Percentiles rank a stretch among this genome's conserved stretches.
Evolutionary conservation across 2,113 vertebrate species (phyloP).

Genomic region (Raja brachyura): DNA sequence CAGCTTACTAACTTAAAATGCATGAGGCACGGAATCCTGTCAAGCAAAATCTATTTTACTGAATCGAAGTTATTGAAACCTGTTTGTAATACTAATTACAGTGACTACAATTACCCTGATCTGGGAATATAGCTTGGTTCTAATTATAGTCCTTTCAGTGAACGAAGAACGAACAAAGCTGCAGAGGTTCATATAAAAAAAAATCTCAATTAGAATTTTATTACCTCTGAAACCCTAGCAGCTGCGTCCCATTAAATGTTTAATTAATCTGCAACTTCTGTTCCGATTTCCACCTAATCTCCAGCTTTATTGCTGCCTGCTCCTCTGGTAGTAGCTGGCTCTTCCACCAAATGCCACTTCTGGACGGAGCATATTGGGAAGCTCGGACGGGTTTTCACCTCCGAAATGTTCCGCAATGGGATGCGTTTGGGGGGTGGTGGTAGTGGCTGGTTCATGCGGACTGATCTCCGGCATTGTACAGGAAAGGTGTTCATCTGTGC

Average conservation of each 20-base stretch:
- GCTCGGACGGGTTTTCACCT: background rate
- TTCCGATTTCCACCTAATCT: background rate
- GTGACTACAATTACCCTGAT: conserved; percentile 15
- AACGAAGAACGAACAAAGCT: background rate
- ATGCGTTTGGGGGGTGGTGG: too few species aligned
- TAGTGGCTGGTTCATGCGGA: background rate
- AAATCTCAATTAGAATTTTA: conserved; percentile 33
- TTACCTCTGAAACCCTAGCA: conserved; percentile 11
- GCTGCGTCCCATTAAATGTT: background rate
- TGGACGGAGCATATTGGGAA: background rate
- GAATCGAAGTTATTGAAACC: background rate
- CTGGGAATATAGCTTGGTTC: background rate
- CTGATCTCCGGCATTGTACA: too few species aligned
- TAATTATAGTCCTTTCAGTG: background rate
- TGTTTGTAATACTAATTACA: background rate
- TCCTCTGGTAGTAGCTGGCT: background rate
- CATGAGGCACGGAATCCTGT: background rate
- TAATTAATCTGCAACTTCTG: conserved; percentile 8
- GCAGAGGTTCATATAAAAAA: conserved; percentile 3
- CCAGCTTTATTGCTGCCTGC: background rate
- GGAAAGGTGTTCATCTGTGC: background rate
- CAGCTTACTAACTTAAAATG: background rate
- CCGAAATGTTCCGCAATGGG: background rate
- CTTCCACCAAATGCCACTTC: too few species aligned
- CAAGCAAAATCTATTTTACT: background rate